Percentiles rank a stretch among this genome's conserved stretches.
Evolutionary conservation across 2,113 vertebrate species (phyloP).

Genomic region (Odobenus rosmarus): DNA sequence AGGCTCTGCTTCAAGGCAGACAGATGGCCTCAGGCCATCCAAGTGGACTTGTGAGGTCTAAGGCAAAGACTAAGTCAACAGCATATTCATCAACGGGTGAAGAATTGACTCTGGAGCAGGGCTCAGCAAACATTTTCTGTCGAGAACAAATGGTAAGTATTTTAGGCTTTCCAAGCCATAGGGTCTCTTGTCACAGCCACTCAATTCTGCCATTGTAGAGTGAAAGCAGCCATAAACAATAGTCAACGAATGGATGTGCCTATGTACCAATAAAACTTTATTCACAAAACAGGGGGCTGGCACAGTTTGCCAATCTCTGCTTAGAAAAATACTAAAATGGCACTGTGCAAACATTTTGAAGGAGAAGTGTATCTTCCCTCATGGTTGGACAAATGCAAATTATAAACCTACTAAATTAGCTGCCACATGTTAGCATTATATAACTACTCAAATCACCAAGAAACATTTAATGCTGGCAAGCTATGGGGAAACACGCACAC

Average conservation of each 20-base stretch:
- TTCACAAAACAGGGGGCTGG: constrained; percentile 26
- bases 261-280: constrained; percentile 64
- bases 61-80: neutral
- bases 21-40: neutral
- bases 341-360: neutral
- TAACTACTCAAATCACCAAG: neutral
- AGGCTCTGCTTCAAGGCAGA: neutral
- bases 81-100: neutral
- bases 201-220: neutral
- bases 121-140: neutral
- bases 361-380: neutral
- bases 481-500: neutral
- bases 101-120: neutral
- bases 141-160: neutral
- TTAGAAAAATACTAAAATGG: neutral
- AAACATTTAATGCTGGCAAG: neutral
- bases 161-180: neutral
- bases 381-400: neutral
- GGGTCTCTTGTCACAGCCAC: neutral
- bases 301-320: neutral
- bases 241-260: neutral
- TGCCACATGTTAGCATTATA: neutral
- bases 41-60: neutral
- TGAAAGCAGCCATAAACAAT: neutral
- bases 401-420: neutral